Evolutionary conservation across 2,888 invertebrate genomes (phyloP), one percentile per base, ranked within the genome.

Genomic region (Metalampra italica): DNA sequence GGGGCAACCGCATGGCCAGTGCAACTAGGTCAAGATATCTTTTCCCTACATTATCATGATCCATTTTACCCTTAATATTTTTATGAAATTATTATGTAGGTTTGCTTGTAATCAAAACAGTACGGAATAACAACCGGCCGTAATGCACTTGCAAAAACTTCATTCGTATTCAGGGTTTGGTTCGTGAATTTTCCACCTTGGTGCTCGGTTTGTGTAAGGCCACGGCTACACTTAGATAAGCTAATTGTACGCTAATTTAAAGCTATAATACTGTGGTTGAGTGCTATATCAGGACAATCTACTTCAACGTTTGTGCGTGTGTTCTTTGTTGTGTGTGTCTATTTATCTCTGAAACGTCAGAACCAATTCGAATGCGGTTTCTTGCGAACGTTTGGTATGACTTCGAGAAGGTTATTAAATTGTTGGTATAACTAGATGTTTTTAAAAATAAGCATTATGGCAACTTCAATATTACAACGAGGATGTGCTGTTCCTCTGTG

Each of bases 151-250:
- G 67, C 67, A 79, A 80, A 80, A 81, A 80, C 69, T 75, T 77
- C 70, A 75, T 81, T 78, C 65, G 68, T 71, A 79, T 81, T 81
- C 80, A 76, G 62, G 63, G 64, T 69, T 56, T 55, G 69, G 64
- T 57, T 60, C 55, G 68, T 59, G 66, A 77, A 72, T 72, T 73
- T 68, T 72, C 69, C 68, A 64, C 66, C 62, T 51, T 53, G 49
- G 12, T 30, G 47, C 8, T 32, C n/a, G 45, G 43, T 43, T 40
- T 30, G 34, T 46, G 38, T 45, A 43, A 29, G 34, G 29, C 13
- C 12, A 12, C 12, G 15, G 12, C 11, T 29, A 36, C 36, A 36
- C n/a, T 7, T 32, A 32, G 8, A 1, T 32, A 9, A 32, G 32
- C 8, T 3, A 9, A 7, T 32, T 11, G 30, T 9, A 8, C 3